Base-by-base conservation (phyloP, 1,140 invertebrate genomes). In the Ctenoplectra terminalis region DNA sequence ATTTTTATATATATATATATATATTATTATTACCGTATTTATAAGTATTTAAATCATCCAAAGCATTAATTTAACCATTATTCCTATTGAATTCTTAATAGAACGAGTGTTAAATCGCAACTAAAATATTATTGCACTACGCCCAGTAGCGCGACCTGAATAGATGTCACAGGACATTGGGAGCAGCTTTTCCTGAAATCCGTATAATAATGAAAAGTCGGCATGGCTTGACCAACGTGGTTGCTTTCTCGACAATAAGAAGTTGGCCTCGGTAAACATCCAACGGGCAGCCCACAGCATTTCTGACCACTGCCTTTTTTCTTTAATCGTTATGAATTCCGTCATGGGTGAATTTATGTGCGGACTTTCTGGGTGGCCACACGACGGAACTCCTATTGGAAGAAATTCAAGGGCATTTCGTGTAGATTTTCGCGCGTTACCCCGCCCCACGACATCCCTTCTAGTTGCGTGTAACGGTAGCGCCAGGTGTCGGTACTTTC, bases 401-500 rank as follows among this genome's bases (percentile, higher is more conserved):
- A 52, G 76, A 66, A 74, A 58, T 84, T 73, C 71, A 40, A 52
- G 71, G 31, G 77, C 82, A 88, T 85, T 63, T 34, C 52, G 61
- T 46, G 63, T 75, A 56, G 80, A 83, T 86, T 89, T 89, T 85
- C 83, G 85, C 88, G 64, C 83, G 58, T 82, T 66, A 87, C 75
- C 75, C 50, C 74, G 73, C 70, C 69, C 64, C 58, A 11, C 20
- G 52, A 23, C n/a, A 52, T 48, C 34, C 48, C 78, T 29, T 29
- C 43, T n/a, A 48, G 54, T 81, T 56, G 58, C 73, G 66, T 52
- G 29, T 46, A 86, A 82, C 84, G 80, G 81, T 73, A 85, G 82
- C 82, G 76, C 87, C 88, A 88, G 88, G 82, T 88, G 85, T n/a
- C n/a, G n/a, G n/a, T 69, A 83, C 82, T 89, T 88, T 89, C 87